Conservation (phyloP, 2,113 vertebrate genomes). For the Ctenodactylus gundi region DNA sequence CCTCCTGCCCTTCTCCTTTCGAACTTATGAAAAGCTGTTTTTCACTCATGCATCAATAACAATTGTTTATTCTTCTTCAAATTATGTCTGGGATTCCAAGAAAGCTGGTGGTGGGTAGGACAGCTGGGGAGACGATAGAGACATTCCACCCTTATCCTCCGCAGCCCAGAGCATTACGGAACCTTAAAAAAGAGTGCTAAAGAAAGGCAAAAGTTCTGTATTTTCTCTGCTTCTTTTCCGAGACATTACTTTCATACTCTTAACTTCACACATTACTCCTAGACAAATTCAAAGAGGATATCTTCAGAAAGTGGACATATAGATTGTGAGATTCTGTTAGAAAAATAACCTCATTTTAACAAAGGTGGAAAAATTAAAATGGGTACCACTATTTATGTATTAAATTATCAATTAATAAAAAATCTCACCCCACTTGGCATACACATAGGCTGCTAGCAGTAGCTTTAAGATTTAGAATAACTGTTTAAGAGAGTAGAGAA, state of each 20-base stretch:
- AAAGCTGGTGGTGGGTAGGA: neutral
- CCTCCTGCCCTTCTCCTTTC: neutral
- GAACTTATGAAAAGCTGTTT: neutral
- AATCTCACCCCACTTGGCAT: neutral
- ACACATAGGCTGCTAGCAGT: neutral
- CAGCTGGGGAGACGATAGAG: neutral
- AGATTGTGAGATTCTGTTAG: neutral
- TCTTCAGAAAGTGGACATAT: neutral
- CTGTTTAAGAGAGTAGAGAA: neutral
- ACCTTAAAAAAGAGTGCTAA: neutral
- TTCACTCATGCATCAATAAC: neutral
- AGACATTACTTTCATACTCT: neutral
- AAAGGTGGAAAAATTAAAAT: neutral
- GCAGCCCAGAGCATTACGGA: neutral
- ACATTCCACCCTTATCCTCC: neutral
- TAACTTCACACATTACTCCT: neutral
- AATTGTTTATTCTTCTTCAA: neutral
- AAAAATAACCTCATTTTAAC: neutral
- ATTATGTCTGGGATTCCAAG: neutral
- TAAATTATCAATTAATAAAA: neutral
- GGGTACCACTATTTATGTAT: neutral
- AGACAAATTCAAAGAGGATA: neutral
- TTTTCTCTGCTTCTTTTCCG: neutral
- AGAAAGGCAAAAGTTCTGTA: neutral
- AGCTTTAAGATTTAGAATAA: neutral